Evolutionary conservation across 2,888 invertebrate species (phyloP), one percentile per base, ranked within the genome.

Genomic region (Drosophila antonietae): DNA sequence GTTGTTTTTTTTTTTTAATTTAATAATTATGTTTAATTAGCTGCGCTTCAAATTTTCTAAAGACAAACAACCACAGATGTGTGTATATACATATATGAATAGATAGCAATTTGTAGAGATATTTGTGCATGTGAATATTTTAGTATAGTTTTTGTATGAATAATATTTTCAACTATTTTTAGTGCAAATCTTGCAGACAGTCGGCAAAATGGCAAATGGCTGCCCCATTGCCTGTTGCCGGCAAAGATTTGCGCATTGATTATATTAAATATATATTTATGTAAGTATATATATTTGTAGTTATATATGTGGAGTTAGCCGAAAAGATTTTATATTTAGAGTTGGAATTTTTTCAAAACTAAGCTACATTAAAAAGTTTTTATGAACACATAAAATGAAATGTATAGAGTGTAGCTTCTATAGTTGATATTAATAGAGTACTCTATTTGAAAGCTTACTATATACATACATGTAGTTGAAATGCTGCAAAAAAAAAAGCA

Each of bases 131-230:
- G 65, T 57, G 43, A 78, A 67, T 49, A 67, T 62, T 66, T 78
- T 73, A 68, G 72, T 75, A 75, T 81, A 78, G 68, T 75, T 77
- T 59, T 37, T 66, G 67, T 86, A 81, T 84, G 83, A 88, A 88
- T 88, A 83, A 83, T 86, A 76, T 78, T 78, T 78, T 43, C 56
- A 83, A 83, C 88, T 84, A 88, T 84, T 88, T 86, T 81, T 88
- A 88, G 88, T 84, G 73, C 69, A 75, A 47, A 83, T 74, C 72
- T 68, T 57, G 49, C 68, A 78, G 77, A 78, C 79, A 68, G 53
- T 61, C 61, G 39, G 58, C 61, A 35, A 47, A 67, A 33, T 65
- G 37, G 60, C 60, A 65, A 37, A 65, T 47, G 23, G 66, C 52
- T 56, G 55, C n/a, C 52, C 47, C 37, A 49, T 15, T 47, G 23